phyloP scores from a whole-genome alignment of 2,888 invertebrate species.

The Amaurobius ferox region DNA sequence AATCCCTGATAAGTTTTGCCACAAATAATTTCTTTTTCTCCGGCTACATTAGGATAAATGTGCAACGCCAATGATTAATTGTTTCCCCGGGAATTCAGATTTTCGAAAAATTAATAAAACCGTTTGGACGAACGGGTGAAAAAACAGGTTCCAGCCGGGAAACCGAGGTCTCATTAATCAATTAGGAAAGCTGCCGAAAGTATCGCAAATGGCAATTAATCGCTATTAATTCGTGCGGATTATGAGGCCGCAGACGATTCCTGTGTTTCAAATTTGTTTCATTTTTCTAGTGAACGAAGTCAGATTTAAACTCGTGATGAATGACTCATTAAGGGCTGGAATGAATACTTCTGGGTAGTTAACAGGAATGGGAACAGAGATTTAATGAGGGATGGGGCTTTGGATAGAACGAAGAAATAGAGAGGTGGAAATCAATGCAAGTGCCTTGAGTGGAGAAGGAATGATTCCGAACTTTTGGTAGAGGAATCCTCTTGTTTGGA shows the following conservation, averaged over 20 bases:
- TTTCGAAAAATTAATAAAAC: slow-evolving; percentile 58
- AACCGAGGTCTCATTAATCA: slow-evolving; percentile 41
- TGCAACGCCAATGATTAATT: slow-evolving; percentile 48
- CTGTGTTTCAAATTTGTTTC: too few species aligned
- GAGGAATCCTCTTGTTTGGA: too few species aligned
- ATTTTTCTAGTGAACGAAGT: background rate
- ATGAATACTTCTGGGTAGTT: background rate
- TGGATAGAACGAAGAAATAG: too few species aligned
- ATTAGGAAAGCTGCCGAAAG: slow-evolving; percentile 53
- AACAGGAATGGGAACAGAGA: background rate
- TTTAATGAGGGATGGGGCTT: too few species aligned
- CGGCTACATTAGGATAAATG: too few species aligned
- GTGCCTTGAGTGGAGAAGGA: too few species aligned
- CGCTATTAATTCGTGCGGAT: slow-evolving; percentile 63
- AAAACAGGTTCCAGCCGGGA: too few species aligned
- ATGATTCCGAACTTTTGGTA: too few species aligned
- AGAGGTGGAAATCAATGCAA: too few species aligned
- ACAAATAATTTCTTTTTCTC: too few species aligned
- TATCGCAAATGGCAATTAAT: slow-evolving; percentile 50
- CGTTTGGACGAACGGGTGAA: too few species aligned
- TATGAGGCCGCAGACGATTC: background rate
- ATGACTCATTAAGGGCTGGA: background rate
- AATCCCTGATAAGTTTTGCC: too few species aligned
- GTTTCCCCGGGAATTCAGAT: slow-evolving; percentile 41
- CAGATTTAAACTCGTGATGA: background rate